phyloP scores from a whole-genome alignment of 2,888 invertebrate species.

The Trachelus tabidus region DNA sequence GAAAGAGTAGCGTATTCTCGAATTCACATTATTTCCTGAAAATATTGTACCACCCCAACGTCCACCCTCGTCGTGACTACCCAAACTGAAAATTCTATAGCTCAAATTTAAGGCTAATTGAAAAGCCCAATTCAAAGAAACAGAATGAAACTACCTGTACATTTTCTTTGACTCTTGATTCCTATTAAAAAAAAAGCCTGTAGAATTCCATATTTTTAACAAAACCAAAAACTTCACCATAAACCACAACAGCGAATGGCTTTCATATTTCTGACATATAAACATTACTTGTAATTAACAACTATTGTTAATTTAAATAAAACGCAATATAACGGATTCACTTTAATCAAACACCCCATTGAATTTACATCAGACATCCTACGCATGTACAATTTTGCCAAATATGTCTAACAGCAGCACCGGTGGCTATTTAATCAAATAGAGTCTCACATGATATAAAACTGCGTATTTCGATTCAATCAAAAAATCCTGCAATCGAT shows the following conservation, averaged over 20 bases:
- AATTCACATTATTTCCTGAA: not conserved
- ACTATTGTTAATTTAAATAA: not conserved
- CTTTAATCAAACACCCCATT: not conserved
- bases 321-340: not conserved
- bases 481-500: not conserved
- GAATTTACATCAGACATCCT: not conserved
- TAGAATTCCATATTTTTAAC: too few species aligned
- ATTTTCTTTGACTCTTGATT: too few species aligned
- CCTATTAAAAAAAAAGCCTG: too few species aligned
- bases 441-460: not conserved
- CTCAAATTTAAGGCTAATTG: too few species aligned
- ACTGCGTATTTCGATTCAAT: not conserved
- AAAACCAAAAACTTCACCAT: too few species aligned
- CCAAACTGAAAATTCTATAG: not conserved
- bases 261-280: not conserved
- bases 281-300: not conserved
- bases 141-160: too few species aligned
- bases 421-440: not conserved
- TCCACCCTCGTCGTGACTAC: too few species aligned
- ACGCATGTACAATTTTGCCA: not conserved
- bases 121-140: too few species aligned
- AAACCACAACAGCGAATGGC: not conserved
- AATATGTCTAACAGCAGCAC: not conserved
- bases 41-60: not conserved
- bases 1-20: slow-evolving; percentile 29